phyloP scores from a whole-genome alignment of 2,113 vertebrate genomes.

The Mungos mungo region DNA sequence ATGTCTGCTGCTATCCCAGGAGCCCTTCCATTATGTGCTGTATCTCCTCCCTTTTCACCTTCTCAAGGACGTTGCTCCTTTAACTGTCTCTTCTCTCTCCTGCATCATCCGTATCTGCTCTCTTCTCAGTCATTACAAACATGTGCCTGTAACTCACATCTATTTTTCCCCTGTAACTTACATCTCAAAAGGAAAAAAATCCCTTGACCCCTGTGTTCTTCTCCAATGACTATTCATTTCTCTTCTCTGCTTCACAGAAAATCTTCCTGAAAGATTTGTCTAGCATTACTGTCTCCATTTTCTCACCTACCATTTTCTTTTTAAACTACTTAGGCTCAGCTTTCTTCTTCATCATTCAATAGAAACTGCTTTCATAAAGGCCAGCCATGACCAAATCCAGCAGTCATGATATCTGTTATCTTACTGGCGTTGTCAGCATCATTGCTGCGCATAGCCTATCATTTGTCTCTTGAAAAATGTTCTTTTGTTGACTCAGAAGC shows the following conservation, averaged over 20 bases:
- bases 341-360: background rate
- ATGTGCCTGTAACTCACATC: background rate
- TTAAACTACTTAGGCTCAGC: background rate
- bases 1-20: accelerated
- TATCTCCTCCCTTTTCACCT: background rate
- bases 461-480: background rate
- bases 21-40: background rate
- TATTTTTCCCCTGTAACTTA: background rate
- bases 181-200: background rate
- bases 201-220: background rate
- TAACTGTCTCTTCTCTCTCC: background rate
- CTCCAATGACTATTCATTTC: background rate
- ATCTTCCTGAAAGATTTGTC: background rate
- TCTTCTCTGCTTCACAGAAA: background rate
- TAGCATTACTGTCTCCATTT: background rate
- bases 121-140: background rate
- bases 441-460: background rate
- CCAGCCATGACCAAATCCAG: background rate
- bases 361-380: background rate
- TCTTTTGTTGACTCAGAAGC: background rate
- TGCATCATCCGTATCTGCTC: background rate
- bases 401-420: background rate
- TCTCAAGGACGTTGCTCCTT: background rate
- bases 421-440: background rate
- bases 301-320: background rate